phyloP scores from a whole-genome alignment of 2,888 invertebrate species.

The Drosophila vallismaia region DNA sequence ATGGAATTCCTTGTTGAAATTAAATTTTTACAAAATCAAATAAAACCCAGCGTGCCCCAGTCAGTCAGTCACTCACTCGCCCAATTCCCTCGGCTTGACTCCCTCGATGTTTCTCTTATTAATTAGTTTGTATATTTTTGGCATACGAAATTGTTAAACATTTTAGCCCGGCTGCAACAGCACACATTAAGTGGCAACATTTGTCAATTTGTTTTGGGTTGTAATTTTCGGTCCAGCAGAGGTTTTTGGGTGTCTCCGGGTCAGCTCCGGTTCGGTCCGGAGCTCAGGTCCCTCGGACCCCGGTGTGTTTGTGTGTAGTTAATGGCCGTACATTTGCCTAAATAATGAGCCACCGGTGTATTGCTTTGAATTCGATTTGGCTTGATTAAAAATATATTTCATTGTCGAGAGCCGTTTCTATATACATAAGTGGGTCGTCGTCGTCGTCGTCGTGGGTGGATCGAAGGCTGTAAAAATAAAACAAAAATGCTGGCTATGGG shows the following conservation, averaged over 20 bases:
- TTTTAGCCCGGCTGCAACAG: slow-evolving; percentile 61
- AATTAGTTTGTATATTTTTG: slow-evolving; percentile 80
- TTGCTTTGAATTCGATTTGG: slow-evolving; percentile 78
- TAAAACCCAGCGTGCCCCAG: slow-evolving; percentile 68
- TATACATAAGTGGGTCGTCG: slow-evolving; percentile 41
- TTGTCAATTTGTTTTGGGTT: slow-evolving; percentile 69
- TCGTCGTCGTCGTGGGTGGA: slow-evolving; percentile 21
- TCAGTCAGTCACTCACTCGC: slow-evolving; percentile 23
- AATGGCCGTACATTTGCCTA: slow-evolving; percentile 77
- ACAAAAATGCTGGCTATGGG: slow-evolving; percentile 16
- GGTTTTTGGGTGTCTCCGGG: slow-evolving; percentile 4
- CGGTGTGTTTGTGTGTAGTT: slow-evolving; percentile 63
- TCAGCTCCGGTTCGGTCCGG: slow-evolving; percentile 36
- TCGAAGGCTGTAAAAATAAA: slow-evolving; percentile 13
- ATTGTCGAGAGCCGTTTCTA: slow-evolving; percentile 54
- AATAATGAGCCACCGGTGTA: slow-evolving; percentile 79
- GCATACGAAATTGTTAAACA: slow-evolving; percentile 77
- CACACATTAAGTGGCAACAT: slow-evolving; percentile 76
- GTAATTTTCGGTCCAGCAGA: slow-evolving; percentile 29
- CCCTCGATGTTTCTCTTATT: slow-evolving; percentile 62
- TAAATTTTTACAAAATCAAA: slow-evolving; percentile 77
- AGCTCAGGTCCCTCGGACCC: slow-evolving; percentile 42
- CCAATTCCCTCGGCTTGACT: slow-evolving; percentile 31
- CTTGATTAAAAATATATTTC: slow-evolving; percentile 79
- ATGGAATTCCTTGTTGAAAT: slow-evolving; percentile 70